A percentile compares a stretch with the other conserved stretches of the same genome.
These are phyloP conservation scores for Cranoglanis bouderius DNA, from an alignment of 2,113 vertebrate species.

Conservation along the genomic window DNA sequence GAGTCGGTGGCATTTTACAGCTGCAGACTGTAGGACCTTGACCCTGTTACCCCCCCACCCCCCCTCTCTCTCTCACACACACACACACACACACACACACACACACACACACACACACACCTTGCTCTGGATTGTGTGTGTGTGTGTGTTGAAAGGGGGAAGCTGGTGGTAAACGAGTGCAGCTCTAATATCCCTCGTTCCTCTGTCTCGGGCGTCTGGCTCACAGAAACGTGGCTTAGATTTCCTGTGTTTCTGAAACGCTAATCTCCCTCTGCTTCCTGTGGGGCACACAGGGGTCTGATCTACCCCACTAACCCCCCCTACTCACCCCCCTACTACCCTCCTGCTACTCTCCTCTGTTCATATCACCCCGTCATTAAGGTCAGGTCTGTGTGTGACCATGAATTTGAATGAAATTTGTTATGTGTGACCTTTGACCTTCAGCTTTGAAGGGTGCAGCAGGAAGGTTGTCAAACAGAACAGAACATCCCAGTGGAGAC, in stretches of 20 bases:
- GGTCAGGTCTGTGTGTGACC: slow-evolving; percentile 3
- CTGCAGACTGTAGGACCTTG: slow-evolving; percentile 74
- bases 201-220: slow-evolving; percentile 74
- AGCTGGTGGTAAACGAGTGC: background rate
- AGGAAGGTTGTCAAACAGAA: slow-evolving; percentile 17
- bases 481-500: slow-evolving; percentile 2
- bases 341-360: background rate
- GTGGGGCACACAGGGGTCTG: slow-evolving; percentile 58
- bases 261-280: slow-evolving; percentile 72
- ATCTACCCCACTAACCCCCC: background rate
- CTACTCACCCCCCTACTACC: background rate
- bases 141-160: background rate
- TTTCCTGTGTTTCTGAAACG: slow-evolving; percentile 72
- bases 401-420: slow-evolving; percentile 38
- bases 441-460: slow-evolving; percentile 23
- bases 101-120: slow-evolving; percentile 8
- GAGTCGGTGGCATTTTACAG: slow-evolving; percentile 72
- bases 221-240: slow-evolving; percentile 76
- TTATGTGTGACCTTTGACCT: slow-evolving; percentile 46
- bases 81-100: background rate
- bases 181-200: slow-evolving; percentile 45
- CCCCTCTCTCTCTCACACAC: background rate
- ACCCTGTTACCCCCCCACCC: slow-evolving; percentile 65
- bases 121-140: background rate
- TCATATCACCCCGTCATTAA: slow-evolving; percentile 26